phyloP scores from a whole-genome alignment of 2,797 vertebrate genomes.

The Clarias laeviceps region DNA sequence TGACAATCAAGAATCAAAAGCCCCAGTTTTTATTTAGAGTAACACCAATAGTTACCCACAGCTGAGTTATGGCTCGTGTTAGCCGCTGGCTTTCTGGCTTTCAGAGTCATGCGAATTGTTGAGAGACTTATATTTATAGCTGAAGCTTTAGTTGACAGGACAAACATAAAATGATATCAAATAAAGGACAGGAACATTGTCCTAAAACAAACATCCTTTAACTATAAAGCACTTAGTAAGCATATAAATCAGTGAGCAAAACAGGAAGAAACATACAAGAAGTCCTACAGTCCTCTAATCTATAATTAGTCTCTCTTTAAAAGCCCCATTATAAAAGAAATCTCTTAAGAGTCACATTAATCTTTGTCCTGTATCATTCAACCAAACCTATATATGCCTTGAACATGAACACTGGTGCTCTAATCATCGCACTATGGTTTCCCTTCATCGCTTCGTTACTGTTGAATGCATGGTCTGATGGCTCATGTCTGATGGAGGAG shows the following conservation, averaged over 20 bases:
- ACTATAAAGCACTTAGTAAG: neutral
- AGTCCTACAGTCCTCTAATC: neutral
- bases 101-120: neutral
- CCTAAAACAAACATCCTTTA: neutral
- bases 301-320: slow-evolving; percentile 18
- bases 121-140: neutral
- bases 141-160: neutral
- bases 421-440: slow-evolving; percentile 21
- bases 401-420: slow-evolving; percentile 11
- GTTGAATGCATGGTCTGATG: slow-evolving; percentile 15
- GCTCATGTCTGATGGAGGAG: slow-evolving; percentile 15
- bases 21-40: neutral
- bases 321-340: slow-evolving; percentile 1
- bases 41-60: slow-evolving; percentile 9
- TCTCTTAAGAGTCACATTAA: slow-evolving; percentile 12
- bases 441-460: slow-evolving; percentile 11
- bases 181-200: slow-evolving; percentile 19
- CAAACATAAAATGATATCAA: neutral
- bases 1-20: neutral
- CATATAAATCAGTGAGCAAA: neutral
- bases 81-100: neutral
- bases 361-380: neutral
- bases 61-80: neutral
- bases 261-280: neutral
- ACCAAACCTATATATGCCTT: neutral